Evolutionary conservation across 1,140 invertebrate species (phyloP).

Genomic region (Brachionus paranguensis): DNA sequence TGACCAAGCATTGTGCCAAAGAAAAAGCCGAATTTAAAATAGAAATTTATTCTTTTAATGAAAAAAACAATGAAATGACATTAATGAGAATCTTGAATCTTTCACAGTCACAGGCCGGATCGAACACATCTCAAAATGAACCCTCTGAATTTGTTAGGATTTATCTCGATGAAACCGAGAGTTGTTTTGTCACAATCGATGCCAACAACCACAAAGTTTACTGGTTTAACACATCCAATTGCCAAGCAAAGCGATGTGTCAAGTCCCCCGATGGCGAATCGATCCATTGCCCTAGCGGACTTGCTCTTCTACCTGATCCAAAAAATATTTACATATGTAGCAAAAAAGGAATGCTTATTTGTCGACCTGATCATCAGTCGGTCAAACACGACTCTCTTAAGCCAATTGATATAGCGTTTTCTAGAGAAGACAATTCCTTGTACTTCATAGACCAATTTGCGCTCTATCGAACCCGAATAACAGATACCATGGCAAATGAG

Average conservation of each 20-base stretch:
- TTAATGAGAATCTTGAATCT: not conserved
- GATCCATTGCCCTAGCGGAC: not conserved
- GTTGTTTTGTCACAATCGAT: conserved; percentile 30
- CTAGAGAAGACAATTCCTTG: not conserved
- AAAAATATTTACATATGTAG: conserved; percentile 30
- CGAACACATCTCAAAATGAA: conserved; percentile 15
- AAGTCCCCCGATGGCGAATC: conserved; percentile 36
- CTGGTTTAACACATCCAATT: conserved; percentile 25
- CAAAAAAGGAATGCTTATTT: conserved; percentile 37
- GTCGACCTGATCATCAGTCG: conserved; percentile 26
- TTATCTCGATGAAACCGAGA: conserved; percentile 14
- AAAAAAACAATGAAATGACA: conserved; percentile 31
- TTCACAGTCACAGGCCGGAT: not conserved
- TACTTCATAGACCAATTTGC: conserved; percentile 36
- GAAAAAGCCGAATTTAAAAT: conserved; percentile 33
- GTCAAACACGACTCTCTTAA: conserved; percentile 32
- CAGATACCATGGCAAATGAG: conserved; percentile 28
- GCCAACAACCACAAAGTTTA: conserved; percentile 38
- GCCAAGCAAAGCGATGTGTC: conserved; percentile 25
- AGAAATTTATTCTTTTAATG: not conserved
- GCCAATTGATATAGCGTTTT: conserved; percentile 32
- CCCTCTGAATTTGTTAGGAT: conserved; percentile 29
- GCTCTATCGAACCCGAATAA: not conserved
- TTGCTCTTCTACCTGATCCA: not conserved
- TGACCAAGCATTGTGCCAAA: not conserved